Conservation (phyloP, 1,140 invertebrate species). For the Drosophila sturtevanti region DNA sequence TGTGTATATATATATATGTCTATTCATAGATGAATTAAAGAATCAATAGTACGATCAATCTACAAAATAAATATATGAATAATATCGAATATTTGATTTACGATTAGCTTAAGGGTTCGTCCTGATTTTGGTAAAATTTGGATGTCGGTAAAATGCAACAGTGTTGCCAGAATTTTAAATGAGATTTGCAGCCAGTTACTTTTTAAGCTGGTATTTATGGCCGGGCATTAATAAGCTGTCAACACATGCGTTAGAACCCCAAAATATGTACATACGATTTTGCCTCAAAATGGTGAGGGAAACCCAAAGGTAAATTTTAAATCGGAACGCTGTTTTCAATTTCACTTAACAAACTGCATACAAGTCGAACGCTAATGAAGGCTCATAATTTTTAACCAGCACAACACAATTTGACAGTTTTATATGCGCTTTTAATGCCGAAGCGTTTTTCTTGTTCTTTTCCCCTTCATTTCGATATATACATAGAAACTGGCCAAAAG, state of each 20-base stretch:
- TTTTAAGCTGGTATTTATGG: slow-evolving; percentile 66
- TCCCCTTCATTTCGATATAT: slow-evolving; percentile 19
- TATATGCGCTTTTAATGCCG: slow-evolving; percentile 78
- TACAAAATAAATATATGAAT: too few species aligned
- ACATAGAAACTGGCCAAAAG: slow-evolving; percentile 32
- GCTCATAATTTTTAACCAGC: slow-evolving; percentile 72
- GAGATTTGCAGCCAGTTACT: slow-evolving; percentile 4
- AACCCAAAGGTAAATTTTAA: neutral
- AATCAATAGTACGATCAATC: too few species aligned
- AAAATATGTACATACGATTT: slow-evolving; percentile 28
- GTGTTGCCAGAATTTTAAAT: slow-evolving; percentile 36
- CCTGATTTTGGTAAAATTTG: too few species aligned
- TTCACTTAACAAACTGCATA: slow-evolving; percentile 79
- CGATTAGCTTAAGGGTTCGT: too few species aligned
- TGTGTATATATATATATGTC: too few species aligned
- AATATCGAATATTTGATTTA: too few species aligned
- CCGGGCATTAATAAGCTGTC: slow-evolving; percentile 81
- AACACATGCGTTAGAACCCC: slow-evolving; percentile 76
- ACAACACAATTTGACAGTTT: slow-evolving; percentile 81
- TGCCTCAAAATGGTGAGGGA: neutral
- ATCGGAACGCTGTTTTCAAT: slow-evolving; percentile 61
- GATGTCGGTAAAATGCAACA: slow-evolving; percentile 24
- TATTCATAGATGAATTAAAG: too few species aligned
- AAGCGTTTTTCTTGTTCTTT: slow-evolving; percentile 50
- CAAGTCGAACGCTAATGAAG: slow-evolving; percentile 73